Conservation (phyloP, 2,888 invertebrate genomes). For the Autographa gamma region DNA sequence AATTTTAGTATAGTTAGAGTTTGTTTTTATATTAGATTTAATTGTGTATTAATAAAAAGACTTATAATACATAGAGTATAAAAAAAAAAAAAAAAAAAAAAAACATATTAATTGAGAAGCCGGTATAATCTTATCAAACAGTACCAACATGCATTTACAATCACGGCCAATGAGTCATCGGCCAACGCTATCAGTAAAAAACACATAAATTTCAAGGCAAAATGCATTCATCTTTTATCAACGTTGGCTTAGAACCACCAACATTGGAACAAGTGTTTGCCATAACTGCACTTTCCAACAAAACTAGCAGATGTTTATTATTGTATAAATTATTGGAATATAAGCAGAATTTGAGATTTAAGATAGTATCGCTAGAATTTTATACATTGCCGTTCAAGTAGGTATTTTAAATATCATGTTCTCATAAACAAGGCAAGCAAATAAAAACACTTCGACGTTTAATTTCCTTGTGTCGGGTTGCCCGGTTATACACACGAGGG, state of each 20-base stretch:
- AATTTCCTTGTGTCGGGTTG: conserved; percentile 51
- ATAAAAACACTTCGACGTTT: conserved; percentile 21
- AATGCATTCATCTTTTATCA: conserved; percentile 18
- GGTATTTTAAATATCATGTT: neutral
- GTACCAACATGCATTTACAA: conserved; percentile 8
- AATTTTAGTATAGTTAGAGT: no score
- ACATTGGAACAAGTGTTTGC: conserved; percentile 26
- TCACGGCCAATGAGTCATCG: conserved; percentile 23
- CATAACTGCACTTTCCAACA: conserved; percentile 11
- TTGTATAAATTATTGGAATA: neutral
- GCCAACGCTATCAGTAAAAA: conserved; percentile 25
- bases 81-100: no score
- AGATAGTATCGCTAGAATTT: neutral
- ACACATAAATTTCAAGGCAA: neutral
- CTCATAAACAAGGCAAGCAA: neutral
- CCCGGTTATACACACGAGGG: conserved; percentile 47
- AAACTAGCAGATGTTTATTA: conserved; percentile 3
- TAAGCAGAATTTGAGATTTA: neutral
- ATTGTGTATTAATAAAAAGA: no score
- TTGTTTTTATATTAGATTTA: no score
- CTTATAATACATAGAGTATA: no score
- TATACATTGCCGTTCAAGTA: conserved; percentile 17
- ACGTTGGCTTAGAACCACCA: conserved; percentile 22
- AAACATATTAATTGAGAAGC: neutral
- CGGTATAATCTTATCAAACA: conserved; percentile 28